These are phyloP conservation scores for Sclerurus mexicanus DNA, from an alignment of 2,113 vertebrate species.

Conservation along the genomic window DNA sequence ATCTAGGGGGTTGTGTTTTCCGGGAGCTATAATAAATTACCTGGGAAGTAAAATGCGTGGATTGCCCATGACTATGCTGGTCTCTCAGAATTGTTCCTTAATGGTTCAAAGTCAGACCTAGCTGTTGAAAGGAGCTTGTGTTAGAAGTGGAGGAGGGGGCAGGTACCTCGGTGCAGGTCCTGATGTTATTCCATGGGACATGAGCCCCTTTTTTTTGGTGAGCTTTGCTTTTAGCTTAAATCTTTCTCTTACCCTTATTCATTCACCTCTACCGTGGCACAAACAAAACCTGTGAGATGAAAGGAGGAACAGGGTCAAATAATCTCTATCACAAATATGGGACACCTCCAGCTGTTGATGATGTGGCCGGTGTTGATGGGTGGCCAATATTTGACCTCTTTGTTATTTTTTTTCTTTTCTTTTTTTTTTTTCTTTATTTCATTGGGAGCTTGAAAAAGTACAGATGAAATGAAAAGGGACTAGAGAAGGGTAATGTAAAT, in stretches of 20 bases:
- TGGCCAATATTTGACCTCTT: neutral
- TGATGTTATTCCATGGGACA: neutral
- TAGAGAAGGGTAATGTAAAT: neutral
- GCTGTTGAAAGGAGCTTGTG: neutral
- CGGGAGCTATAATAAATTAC: neutral
- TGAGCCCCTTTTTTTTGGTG: neutral
- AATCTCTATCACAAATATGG: neutral
- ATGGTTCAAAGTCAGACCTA: neutral
- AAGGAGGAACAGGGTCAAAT: neutral
- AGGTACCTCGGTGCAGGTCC: neutral
- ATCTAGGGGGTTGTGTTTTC: neutral
- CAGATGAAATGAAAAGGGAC: neutral
- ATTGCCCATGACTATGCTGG: neutral
- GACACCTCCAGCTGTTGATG: neutral
- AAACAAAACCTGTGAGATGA: neutral
- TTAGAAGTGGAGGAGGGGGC: rapidly evolving
- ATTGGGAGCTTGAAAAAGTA: neutral
- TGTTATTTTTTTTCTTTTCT: neutral
- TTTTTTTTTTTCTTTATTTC: neutral
- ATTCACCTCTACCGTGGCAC: rapidly evolving
- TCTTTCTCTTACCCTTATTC: neutral
- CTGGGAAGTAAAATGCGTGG: neutral
- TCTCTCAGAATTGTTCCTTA: neutral
- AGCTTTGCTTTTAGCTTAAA: neutral
- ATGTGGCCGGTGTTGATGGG: neutral